Evolutionary conservation across 2,797 vertebrate genomes (phyloP), one percentile per base, ranked within the genome.

Genomic region (Acrossocheilus fasciatus): DNA sequence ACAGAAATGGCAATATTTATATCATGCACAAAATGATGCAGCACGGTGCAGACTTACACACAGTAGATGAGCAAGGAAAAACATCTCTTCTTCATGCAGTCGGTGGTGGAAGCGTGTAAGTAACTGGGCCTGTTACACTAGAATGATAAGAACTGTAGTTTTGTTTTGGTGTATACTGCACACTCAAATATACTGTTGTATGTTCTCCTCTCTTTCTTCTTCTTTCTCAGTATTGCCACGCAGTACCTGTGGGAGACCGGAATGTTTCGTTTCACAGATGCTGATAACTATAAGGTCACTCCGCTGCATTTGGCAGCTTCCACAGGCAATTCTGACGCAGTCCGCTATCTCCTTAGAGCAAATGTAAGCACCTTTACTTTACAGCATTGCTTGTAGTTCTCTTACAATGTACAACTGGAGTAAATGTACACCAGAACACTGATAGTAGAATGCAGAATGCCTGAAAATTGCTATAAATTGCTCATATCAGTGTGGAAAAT

Each of bases 21-120:
- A 91, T 96, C 86, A 95, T 97, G 73, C 94, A 96, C 82, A 94
- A 94, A 88, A 96, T 96, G 95, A 91, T 96, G 91, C 94, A 95
- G 90, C 92, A 93, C 17, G 95, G 95, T 73, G 95, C 95, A 12
- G 95, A 96, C 78, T 79, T 96, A 18, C 91, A 89, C 50, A 20
- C 94, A 30, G 81, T 92, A 20, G 96, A 96, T 86, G 85, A 93
- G 23, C 95, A 96, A 80, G 92, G 94, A 9, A 96, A 96, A 88
- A 95, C 95, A 0, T 92, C 94, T 7, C 90, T 97, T 78, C 96
- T 96, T 89, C 94, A 97, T 87, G 94, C 96, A 9, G 95, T 96
- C 23, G 93, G 91, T n/a, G 96, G 96, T 12, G 96, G 96, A 79
- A 96, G 80, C 89, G 92, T 96, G 96, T 97, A 88, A 94, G 95